Evolutionary conservation across 1,140 invertebrate species (phyloP), one percentile per base, ranked within the genome.

Genomic region (Caenorhabditis tropicalis): DNA sequence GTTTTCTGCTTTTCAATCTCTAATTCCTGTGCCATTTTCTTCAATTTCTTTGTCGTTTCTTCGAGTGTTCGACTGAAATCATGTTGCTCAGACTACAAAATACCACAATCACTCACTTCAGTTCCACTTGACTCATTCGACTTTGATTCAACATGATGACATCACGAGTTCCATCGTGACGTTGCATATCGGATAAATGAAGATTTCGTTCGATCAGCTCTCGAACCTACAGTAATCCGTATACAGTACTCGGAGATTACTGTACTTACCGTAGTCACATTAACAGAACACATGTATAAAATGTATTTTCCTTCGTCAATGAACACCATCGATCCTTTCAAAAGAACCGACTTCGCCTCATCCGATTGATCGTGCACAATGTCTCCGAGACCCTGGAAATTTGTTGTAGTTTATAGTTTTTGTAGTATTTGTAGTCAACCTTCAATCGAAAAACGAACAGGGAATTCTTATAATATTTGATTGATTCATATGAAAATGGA

Each of bases 141-240:
- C 88, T 89, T 49, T 91, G 91, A 79, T 91, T 91, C 36, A 91
- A 84, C 83, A 93, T 91, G 24, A 92, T 91, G 19, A 92, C 82
- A 85, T 92, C 92, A 27, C 92, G 84, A 0, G 92, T 92, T 84
- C 91, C 91, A 87, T 92, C 92, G 86, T 93, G 92, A 1, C 92
- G 85, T 48, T 91, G 91, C 82, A 85, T 84, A 53, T 88, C 88
- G 4, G 87, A 87, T 5, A 89, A 49, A 51, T 84, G 88, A 12
- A 89, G 85, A 46, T 85, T 86, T 27, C 88, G 21, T 51, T 89
- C 88, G 39, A 86, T 85, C 6, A 89, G 49, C 65, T 89, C 88
- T 21, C 88, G 58, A 16, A 53, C 51, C 51, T 51, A 49, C 48
- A 10, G 24, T 4, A 43, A 16, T 27, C 12, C 12, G 12, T 24